These are phyloP conservation scores for Platichthys flesus DNA, from an alignment of 2,113 vertebrate species.

Conservation along the genomic window DNA sequence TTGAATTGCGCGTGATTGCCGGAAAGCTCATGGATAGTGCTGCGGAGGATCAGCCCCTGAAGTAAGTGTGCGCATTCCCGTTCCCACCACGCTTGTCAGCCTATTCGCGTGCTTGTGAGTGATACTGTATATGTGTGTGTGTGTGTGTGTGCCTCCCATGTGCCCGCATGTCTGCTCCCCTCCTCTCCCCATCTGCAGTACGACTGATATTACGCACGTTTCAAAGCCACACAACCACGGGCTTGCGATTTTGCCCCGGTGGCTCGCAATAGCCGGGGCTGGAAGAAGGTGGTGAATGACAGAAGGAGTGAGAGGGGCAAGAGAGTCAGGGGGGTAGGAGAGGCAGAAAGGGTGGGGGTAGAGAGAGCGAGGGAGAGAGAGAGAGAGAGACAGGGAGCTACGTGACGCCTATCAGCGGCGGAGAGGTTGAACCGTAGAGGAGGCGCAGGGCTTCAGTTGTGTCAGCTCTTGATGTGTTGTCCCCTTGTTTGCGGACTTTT, in stretches of 20 bases:
- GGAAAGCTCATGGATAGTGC: conserved; percentile 72
- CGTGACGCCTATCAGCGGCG: conserved; percentile 81
- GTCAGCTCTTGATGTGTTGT: conserved; percentile 85
- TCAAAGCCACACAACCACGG: not conserved
- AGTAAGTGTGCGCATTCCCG: conserved; percentile 74
- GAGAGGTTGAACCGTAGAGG: conserved; percentile 78
- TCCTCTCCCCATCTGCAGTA: conserved; percentile 10
- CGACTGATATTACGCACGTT: conserved; percentile 45
- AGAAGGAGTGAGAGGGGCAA: conserved; percentile 55
- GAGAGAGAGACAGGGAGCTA: conserved; percentile 70
- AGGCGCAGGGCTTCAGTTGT: conserved; percentile 84
- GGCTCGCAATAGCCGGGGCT: conserved; percentile 33
- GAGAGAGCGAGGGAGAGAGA: conserved; percentile 50
- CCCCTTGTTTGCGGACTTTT: conserved; percentile 86
- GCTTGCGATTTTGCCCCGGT: conserved; percentile 4
- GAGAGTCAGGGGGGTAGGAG: conserved; percentile 23
- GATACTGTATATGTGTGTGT: conserved; percentile 7
- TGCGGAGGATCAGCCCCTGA: conserved; percentile 62
- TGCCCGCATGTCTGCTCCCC: conserved; percentile 15
- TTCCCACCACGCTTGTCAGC: not conserved
- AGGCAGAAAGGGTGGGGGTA: conserved; percentile 21
- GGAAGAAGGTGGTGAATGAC: conserved; percentile 58
- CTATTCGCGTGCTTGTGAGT: conserved; percentile 7
- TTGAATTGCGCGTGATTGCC: conserved; percentile 61
- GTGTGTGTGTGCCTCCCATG: conserved; percentile 47